Evolutionary conservation across 2,797 vertebrate genomes (phyloP).

Genomic region (Hydrocynus forskahlii): DNA sequence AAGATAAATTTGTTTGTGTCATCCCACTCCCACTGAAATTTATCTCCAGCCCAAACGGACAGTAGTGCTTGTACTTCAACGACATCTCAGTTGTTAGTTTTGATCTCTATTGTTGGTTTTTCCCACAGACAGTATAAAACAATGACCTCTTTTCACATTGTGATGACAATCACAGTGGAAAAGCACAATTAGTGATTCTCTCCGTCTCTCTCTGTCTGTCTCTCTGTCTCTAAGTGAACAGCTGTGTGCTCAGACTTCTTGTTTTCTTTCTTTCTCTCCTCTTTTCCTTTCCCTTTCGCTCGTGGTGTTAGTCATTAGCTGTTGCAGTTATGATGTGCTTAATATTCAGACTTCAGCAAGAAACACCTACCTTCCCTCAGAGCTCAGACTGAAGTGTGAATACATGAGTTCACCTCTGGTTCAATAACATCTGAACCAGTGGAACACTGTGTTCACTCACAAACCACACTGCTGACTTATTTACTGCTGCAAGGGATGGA

Average conservation of each 20-base stretch:
- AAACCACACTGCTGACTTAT: too few species aligned
- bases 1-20: too few species aligned
- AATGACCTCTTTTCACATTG: too few species aligned
- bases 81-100: too few species aligned
- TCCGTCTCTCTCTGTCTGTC: neutral
- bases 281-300: neutral
- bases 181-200: too few species aligned
- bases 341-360: neutral
- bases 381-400: neutral
- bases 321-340: neutral
- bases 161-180: neutral
- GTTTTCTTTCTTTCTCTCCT: neutral
- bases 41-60: too few species aligned
- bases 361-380: neutral
- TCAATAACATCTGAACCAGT: neutral
- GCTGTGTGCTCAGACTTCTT: neutral
- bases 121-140: too few species aligned
- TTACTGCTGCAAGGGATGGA: neutral
- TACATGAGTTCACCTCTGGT: neutral
- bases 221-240: neutral
- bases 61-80: too few species aligned
- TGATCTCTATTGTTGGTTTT: too few species aligned
- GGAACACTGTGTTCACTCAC: neutral
- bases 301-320: constrained; percentile 8
- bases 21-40: too few species aligned